A percentile compares a stretch with the other conserved stretches of the same genome.
Evolutionary conservation across 2,888 invertebrate species (phyloP).

Genomic region (Ophraella communa): DNA sequence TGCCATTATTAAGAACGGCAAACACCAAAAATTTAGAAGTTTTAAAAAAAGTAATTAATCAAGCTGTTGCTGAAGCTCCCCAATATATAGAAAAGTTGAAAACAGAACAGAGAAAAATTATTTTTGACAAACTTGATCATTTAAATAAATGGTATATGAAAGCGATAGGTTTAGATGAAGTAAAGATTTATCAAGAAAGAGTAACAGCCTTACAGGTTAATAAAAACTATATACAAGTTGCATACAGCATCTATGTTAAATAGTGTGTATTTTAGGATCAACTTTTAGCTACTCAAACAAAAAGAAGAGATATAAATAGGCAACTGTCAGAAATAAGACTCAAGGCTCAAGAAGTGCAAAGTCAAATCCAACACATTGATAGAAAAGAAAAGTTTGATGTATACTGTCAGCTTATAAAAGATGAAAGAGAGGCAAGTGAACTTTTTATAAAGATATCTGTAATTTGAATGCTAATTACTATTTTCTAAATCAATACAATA

Average conservation of each 20-base stretch:
- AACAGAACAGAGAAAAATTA: slow-evolving; percentile 47
- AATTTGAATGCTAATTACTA: no score
- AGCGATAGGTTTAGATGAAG: slow-evolving; percentile 79
- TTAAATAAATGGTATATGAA: slow-evolving; percentile 72
- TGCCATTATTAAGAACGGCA: no score
- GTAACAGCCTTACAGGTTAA: slow-evolving; percentile 72
- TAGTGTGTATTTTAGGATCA: slow-evolving; percentile 62
- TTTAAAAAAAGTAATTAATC: slow-evolving; percentile 41
- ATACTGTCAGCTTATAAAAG: slow-evolving; percentile 75
- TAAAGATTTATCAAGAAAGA: slow-evolving; percentile 74
- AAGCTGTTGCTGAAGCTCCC: slow-evolving; percentile 42
- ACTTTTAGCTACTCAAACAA: slow-evolving; percentile 71
- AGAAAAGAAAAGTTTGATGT: slow-evolving; percentile 73
- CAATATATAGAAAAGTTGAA: slow-evolving; percentile 44
- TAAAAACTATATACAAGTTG: not conserved
- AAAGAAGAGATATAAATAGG: slow-evolving; percentile 67
- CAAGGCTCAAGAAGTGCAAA: slow-evolving; percentile 73
- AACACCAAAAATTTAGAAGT: slow-evolving; percentile 37
- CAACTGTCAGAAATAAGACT: slow-evolving; percentile 68
- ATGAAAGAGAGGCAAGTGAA: slow-evolving; percentile 66
- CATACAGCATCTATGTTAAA: not conserved
- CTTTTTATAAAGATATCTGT: not conserved
- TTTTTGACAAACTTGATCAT: slow-evolving; percentile 60
- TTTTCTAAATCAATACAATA: no score
- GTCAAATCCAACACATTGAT: slow-evolving; percentile 77